Evolutionary conservation across 2,888 invertebrate species (phyloP), one percentile per base, ranked within the genome.

Genomic region (Drosophila neutralis): DNA sequence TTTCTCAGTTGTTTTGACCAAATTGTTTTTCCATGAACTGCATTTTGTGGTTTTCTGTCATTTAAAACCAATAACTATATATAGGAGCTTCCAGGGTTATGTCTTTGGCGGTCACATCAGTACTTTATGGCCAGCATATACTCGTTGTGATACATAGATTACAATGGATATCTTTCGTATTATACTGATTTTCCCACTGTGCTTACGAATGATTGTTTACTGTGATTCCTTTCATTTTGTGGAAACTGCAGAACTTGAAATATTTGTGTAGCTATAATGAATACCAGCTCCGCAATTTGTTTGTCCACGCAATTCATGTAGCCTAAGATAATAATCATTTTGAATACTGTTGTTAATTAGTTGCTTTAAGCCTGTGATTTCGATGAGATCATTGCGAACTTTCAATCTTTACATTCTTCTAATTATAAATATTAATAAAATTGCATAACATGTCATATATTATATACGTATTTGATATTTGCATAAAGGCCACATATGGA

Each of bases 371-470:
- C 33, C 4, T 0, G 18, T 13, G n/a, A 18, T 38, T 31, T 27
- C 11, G 51, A 65, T 65, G 49, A 52, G 40, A 29, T 62, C 62
- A 62, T 51, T 29, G 35, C 18, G 2, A 10, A 21, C 36, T 7
- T 40, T 10, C 18, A 40, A 11, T 29, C 15, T 4, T 35, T 11
- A 24, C 13, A 61, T n/a, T n/a, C n/a, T 10, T 18, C 10, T 35
- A 38, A 31, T 33, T 15, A 38, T n/a, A 33, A 33, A 24, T 24
- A 24, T 24, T 24, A 4, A 8, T 7, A 8, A 45, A 24, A 13
- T 13, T 15, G 4, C 24, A 15, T 6, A 5, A 2, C n/a, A 18
- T 27, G 11, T 24, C 29, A 29, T 7, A 18, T 10, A 27, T 60
- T 18, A 36, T 15, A 2, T 48, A 18, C 27, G 18, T 18, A 24